Conservation (phyloP, 2,888 invertebrate species). For the Drosophila borborema region DNA sequence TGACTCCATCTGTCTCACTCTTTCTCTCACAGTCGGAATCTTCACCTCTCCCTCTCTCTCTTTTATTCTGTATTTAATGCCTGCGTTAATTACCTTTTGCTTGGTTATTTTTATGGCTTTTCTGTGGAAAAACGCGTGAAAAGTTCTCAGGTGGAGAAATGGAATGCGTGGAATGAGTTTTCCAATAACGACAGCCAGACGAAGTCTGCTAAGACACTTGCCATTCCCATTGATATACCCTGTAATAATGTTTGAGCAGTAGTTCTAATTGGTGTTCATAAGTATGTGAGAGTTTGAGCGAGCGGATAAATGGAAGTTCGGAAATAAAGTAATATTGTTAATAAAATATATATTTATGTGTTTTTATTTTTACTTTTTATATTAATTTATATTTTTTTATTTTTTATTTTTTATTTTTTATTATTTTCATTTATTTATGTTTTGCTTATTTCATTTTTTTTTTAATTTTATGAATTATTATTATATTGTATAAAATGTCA, state of each 20-base stretch:
- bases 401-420: too few relatives aligned
- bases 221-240: constrained; percentile 30
- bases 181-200: constrained; percentile 23
- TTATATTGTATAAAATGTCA: too few relatives aligned
- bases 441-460: too few relatives aligned
- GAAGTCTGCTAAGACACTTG: constrained; percentile 1
- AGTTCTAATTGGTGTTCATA: not conserved
- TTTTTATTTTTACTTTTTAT: too few relatives aligned
- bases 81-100: constrained; percentile 70
- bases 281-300: too few relatives aligned
- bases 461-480: too few relatives aligned
- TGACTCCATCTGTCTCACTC: constrained; percentile 27
- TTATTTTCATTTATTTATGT: too few relatives aligned
- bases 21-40: not conserved
- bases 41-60: not conserved
- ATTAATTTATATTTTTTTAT: too few relatives aligned
- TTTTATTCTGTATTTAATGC: constrained; percentile 50
- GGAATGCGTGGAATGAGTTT: constrained; percentile 30
- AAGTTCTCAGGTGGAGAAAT: constrained; percentile 60
- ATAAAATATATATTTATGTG: too few relatives aligned
- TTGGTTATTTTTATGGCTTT: constrained; percentile 64
- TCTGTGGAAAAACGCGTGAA: constrained; percentile 74
- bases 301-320: too few relatives aligned
- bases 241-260: not conserved
- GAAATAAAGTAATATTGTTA: too few relatives aligned